Conservation (phyloP, 2,797 vertebrate species). For the Myotis myotis region DNA sequence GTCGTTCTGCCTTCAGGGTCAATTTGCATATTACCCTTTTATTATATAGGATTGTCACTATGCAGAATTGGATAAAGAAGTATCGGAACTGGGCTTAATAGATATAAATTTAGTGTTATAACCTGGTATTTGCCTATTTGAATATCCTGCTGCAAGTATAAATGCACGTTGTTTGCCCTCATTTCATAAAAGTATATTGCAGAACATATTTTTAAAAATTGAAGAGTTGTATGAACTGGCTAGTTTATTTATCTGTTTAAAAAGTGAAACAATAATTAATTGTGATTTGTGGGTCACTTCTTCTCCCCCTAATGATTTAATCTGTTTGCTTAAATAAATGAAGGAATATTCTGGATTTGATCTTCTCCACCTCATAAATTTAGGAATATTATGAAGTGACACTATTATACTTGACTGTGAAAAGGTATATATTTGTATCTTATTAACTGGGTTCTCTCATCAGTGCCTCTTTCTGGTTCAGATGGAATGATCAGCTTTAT, state of each 20-base stretch:
- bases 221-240: neutral
- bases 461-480: neutral
- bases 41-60: neutral
- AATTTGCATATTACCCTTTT: too few relatives aligned
- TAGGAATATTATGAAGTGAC: conserved; percentile 16
- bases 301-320: neutral
- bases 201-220: neutral
- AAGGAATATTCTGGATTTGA: conserved; percentile 19
- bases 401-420: neutral
- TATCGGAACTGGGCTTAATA: neutral
- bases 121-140: neutral
- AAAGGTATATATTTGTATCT: neutral
- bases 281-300: conserved; percentile 19
- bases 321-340: conserved; percentile 25
- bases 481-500: neutral
- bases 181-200: conserved; percentile 9
- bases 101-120: conserved; percentile 10
- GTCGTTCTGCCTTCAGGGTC: too few relatives aligned
- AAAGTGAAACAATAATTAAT: conserved; percentile 24
- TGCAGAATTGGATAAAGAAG: neutral
- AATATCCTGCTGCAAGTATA: conserved; percentile 1
- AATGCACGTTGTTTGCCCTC: conserved; percentile 20
- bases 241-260: conserved; percentile 2
- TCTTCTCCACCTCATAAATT: neutral
- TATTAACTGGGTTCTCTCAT: neutral